phyloP scores from a whole-genome alignment of 1,140 invertebrate genomes.

The Panulirus ornatus region DNA sequence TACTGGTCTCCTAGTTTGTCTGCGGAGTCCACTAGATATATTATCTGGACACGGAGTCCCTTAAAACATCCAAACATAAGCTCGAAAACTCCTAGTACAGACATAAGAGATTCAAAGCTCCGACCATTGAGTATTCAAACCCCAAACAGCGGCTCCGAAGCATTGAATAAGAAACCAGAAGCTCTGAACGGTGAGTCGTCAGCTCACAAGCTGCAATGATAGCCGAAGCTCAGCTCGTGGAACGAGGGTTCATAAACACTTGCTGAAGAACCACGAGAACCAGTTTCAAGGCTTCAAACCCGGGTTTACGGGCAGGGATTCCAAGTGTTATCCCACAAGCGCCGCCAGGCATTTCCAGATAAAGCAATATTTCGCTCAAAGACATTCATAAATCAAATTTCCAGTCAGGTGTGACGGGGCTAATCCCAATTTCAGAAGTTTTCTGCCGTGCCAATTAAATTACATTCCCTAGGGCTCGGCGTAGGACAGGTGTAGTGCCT shows the following conservation, averaged over 20 bases:
- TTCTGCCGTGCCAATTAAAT: background rate
- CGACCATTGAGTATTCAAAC: background rate
- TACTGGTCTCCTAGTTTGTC: no score
- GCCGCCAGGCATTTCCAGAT: background rate
- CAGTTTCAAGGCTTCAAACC: no score
- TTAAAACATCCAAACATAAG: no score
- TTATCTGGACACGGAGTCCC: no score
- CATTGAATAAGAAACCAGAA: background rate
- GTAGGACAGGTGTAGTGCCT: background rate
- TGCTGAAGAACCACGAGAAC: no score
- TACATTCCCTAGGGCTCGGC: background rate
- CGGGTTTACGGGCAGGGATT: no score
- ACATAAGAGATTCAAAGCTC: background rate
- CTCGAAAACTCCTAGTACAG: background rate
- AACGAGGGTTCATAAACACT: no score
- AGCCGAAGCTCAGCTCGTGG: no score
- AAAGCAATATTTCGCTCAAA: background rate
- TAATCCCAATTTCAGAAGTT: conserved; percentile 13
- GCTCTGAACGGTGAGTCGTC: background rate
- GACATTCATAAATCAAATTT: conserved; percentile 7
- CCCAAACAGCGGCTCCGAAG: background rate
- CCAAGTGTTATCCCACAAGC: no score
- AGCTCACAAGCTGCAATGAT: no score
- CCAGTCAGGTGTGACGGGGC: conserved; percentile 1
- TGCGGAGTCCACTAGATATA: no score